Percentiles rank a stretch among this genome's conserved stretches.
phyloP scores from a whole-genome alignment of 2,797 vertebrate species.

The Clarias fuscus region DNA sequence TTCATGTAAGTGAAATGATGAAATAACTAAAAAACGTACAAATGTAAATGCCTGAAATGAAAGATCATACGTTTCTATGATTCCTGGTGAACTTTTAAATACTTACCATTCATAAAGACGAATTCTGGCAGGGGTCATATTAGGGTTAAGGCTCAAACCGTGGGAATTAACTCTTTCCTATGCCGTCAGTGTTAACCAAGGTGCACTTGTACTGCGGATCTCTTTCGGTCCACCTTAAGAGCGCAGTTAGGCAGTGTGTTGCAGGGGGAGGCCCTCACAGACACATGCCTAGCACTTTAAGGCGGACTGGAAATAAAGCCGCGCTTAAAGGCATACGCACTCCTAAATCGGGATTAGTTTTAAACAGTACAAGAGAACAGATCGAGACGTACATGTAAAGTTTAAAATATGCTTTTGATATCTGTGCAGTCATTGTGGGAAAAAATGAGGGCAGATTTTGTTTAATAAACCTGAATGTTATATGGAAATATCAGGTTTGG shows the following conservation, averaged over 20 bases:
- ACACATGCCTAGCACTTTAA: constrained; percentile 83
- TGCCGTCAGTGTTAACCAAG: constrained; percentile 49
- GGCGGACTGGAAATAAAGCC: constrained; percentile 78
- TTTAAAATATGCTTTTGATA: neutral
- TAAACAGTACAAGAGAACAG: neutral
- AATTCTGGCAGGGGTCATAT: constrained; percentile 48
- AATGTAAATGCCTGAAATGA: neutral
- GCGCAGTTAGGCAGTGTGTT: constrained; percentile 73
- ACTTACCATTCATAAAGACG: constrained; percentile 26
- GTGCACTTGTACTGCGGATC: constrained; percentile 60
- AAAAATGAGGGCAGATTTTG: neutral
- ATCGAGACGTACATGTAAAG: neutral
- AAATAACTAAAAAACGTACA: neutral
- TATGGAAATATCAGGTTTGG: neutral
- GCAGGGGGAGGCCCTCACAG: constrained; percentile 77
- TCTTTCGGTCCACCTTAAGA: constrained; percentile 81
- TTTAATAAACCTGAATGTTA: neutral
- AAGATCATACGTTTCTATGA: neutral
- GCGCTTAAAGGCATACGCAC: constrained; percentile 75
- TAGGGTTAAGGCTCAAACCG: constrained; percentile 61
- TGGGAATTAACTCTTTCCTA: constrained; percentile 77
- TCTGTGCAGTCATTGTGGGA: neutral
- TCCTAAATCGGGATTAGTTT: constrained; percentile 10
- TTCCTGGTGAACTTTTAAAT: neutral
- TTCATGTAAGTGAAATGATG: neutral